These are phyloP conservation scores for Dicroscelio sp. DNA, from an alignment of 2,888 invertebrate genomes.

Conservation along the genomic window DNA sequence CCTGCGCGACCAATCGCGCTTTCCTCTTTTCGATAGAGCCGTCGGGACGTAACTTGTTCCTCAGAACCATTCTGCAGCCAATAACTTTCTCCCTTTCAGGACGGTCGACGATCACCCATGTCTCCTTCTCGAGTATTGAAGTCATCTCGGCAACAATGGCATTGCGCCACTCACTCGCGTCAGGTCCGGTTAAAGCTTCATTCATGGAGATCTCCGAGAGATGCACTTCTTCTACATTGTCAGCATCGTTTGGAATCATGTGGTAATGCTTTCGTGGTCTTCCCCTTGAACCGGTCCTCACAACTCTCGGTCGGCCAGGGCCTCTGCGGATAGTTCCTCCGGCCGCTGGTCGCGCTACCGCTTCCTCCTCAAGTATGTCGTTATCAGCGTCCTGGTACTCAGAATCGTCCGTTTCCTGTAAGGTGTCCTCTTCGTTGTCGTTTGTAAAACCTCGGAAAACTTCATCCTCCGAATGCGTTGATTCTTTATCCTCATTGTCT, in stretches of 20 bases:
- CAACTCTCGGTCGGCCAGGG: background rate
- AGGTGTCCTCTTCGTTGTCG: background rate
- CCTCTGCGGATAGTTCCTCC: background rate
- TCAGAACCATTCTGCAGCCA: background rate
- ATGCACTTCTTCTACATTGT: background rate
- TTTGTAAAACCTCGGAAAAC: background rate
- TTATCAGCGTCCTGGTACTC: background rate
- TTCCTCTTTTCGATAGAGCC: background rate
- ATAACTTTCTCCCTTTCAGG: background rate
- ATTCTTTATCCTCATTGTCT: background rate
- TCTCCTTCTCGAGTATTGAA: background rate
- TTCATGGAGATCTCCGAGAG: background rate
- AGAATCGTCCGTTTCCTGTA: background rate
- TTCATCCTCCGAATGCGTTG: background rate
- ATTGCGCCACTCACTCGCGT: background rate
- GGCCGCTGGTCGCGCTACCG: background rate
- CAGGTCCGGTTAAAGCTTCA: background rate
- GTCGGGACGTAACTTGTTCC: background rate
- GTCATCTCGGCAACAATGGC: background rate
- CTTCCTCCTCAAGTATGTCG: background rate
- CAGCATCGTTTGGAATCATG: background rate
- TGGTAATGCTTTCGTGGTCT: background rate
- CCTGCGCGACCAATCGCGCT: slow-evolving; percentile 2
- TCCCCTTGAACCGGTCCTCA: background rate
- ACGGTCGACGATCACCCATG: background rate